These are phyloP conservation scores for Acheta domesticus DNA, from an alignment of 2,888 invertebrate species.

Conservation along the genomic window DNA sequence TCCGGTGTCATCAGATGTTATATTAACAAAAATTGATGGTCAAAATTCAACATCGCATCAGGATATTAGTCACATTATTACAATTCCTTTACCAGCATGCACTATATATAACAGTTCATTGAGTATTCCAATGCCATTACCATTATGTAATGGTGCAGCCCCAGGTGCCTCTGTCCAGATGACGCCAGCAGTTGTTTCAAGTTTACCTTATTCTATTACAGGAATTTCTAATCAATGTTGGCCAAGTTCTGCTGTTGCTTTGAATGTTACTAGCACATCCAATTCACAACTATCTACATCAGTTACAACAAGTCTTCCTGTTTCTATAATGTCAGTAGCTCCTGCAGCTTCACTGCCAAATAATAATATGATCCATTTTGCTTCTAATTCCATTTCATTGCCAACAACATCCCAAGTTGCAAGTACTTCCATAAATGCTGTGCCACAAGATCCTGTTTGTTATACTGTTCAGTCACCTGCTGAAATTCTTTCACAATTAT, in stretches of 20 bases:
- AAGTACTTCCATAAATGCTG: not conserved
- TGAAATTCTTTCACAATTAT: constrained; percentile 33
- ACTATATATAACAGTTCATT: constrained; percentile 27
- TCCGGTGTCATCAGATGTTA: not conserved
- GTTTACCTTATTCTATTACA: not conserved
- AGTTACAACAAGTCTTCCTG: not conserved
- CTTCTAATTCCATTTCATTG: not conserved
- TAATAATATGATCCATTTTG: not conserved
- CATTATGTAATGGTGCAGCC: constrained; percentile 19
- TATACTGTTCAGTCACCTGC: constrained; percentile 33
- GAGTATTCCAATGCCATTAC: constrained; percentile 26
- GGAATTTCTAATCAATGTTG: not conserved
- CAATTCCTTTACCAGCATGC: constrained; percentile 28
- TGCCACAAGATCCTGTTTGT: not conserved
- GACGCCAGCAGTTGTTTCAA: not conserved
- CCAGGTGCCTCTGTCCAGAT: not conserved
- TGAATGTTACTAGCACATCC: not conserved
- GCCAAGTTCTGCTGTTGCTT: not conserved
- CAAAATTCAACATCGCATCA: not conserved
- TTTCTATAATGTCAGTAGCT: not conserved
- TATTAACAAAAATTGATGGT: constrained; percentile 20
- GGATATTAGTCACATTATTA: constrained; percentile 32
- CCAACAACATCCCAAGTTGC: not conserved
- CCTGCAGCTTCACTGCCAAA: not conserved
- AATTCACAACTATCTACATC: not conserved